Base-by-base conservation (phyloP, 2,113 vertebrate species). In the Chaetodon auriga region DNA sequence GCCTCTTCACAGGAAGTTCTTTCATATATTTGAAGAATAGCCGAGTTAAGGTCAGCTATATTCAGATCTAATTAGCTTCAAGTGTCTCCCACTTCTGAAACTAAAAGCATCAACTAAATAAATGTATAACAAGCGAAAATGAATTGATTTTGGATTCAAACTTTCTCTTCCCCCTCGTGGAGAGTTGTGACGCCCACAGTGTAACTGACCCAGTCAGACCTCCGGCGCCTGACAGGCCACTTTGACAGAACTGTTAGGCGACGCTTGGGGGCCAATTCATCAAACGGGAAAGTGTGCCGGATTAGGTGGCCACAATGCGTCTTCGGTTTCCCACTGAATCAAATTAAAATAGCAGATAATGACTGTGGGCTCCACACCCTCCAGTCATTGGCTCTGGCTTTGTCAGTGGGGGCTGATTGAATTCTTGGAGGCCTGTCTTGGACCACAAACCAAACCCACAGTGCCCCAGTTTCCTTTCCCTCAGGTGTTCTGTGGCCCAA, bases 331-430 rank as follows among this genome's bases (percentile, higher is more conserved):
- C 66, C 48, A 23, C 51, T 7, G 75, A 93, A 93, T 87, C 79
- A 82, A 87, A 93, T 94, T 90, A 91, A 92, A 91, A 87, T 64
- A 73, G 60, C 69, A 87, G 86, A 83, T 88, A 92, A 87, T 82
- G 83, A 87, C 76, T 72, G 76, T 68, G 72, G 86, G 86, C 64
- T 75, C 38, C 77, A 61, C 77, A 62, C 72, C 89, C 89, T 77
- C 72, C 21, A 66, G 82, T 85, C 82, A 91, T 83, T 87, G 78
- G 87, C 87, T 82, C 78, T 60, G 19, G 21, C 69, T 84, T 78
- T 73, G 68, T 76, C 78, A 78, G 82, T 30, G 61, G 68, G 75
- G 62, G 78, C 80, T 90, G 79, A 84, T 77, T 90, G 72, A 84
- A 85, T 92, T 88, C 83, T 80, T 62, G 62, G 70, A 76, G 71